A percentile compares a stretch with the other conserved stretches of the same genome.
These are phyloP conservation scores for Alentia gelatinosa DNA, from an alignment of 2,888 invertebrate genomes.

Conservation along the genomic window DNA sequence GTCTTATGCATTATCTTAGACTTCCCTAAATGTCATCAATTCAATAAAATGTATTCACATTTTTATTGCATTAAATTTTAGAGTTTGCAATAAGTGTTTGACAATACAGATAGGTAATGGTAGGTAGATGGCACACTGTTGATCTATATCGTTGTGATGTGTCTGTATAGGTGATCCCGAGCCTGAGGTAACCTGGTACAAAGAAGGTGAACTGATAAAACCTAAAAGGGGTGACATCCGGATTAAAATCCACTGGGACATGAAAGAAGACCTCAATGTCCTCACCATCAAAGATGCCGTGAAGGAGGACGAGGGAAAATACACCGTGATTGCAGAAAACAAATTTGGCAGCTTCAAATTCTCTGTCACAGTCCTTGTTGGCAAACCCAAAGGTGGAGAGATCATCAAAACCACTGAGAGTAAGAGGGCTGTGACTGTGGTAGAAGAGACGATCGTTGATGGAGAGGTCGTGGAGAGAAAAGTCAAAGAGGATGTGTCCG, in stretches of 20 bases:
- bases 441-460: conserved; percentile 47
- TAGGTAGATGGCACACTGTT: too few species aligned
- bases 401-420: conserved; percentile 46
- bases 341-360: conserved; percentile 61
- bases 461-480: conserved; percentile 12
- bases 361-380: conserved; percentile 33
- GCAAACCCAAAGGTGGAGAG: conserved; percentile 19
- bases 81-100: too few species aligned
- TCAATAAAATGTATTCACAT: too few species aligned
- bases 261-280: conserved; percentile 60
- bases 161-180: conserved; percentile 59
- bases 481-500: conserved; percentile 42
- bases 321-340: conserved; percentile 21
- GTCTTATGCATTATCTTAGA: too few species aligned
- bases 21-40: too few species aligned
- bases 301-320: conserved; percentile 45
- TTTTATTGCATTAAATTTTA: too few species aligned
- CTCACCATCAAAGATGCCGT: conserved; percentile 23
- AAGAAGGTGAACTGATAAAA: conserved; percentile 67
- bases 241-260: conserved; percentile 48
- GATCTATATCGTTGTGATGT: background rate
- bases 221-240: conserved; percentile 57
- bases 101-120: too few species aligned
- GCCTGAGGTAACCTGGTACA: conserved; percentile 76
- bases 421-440: background rate